Percentiles rank a stretch among this genome's conserved stretches.
Evolutionary conservation across 2,888 invertebrate species (phyloP).

Genomic region (Sicus ferrugineus): DNA sequence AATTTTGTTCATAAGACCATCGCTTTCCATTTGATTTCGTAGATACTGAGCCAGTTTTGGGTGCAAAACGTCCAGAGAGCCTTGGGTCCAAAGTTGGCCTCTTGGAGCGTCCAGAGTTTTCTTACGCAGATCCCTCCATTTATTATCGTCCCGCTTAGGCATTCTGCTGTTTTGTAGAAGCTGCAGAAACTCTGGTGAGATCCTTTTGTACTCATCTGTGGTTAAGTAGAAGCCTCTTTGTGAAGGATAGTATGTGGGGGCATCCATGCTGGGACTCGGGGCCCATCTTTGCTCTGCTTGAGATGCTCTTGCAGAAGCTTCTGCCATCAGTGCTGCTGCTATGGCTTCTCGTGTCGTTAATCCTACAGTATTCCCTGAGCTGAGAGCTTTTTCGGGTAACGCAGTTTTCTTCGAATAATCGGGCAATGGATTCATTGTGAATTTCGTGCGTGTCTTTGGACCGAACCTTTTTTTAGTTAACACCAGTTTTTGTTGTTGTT

Average conservation of each 20-base stretch:
- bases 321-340: neutral
- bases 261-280: too few species aligned
- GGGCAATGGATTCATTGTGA: constrained; percentile 15
- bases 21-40: constrained; percentile 14
- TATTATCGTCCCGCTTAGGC: neutral
- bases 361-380: too few species aligned
- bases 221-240: neutral
- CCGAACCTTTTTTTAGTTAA: neutral
- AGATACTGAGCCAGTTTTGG: constrained; percentile 20
- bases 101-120: neutral
- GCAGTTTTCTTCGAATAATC: neutral
- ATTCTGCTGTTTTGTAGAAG: neutral
- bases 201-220: constrained; percentile 2
- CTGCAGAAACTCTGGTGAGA: constrained; percentile 24
- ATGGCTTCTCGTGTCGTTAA: neutral
- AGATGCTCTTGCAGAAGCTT: neutral
- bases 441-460: neutral
- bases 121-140: neutral
- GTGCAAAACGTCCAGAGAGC: neutral
- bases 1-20: constrained; percentile 17
- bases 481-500: neutral
- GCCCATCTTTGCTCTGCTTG: too few species aligned
- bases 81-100: neutral
- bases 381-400: too few species aligned
- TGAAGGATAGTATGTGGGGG: too few species aligned